Conservation (phyloP, 2,797 vertebrate species). For the Dipus sagitta region DNA sequence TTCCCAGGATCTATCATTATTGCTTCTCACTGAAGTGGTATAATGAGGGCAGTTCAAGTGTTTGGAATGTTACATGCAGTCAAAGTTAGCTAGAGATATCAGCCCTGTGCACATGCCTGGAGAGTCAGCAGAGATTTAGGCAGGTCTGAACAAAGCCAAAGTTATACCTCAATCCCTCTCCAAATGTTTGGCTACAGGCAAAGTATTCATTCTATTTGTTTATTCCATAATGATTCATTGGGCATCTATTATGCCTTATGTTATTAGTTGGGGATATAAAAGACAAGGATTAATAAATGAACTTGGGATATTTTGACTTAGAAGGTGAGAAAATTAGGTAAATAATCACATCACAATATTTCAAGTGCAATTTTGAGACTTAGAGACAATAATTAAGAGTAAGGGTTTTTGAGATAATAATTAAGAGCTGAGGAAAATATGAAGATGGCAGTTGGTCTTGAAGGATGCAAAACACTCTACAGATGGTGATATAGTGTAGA, state of each 20-base stretch:
- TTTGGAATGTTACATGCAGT: not conserved
- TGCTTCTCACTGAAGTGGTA: conserved; percentile 1
- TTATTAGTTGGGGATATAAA: not conserved
- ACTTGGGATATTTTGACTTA: not conserved
- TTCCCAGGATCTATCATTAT: too few species aligned
- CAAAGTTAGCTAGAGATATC: not conserved
- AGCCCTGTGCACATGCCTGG: not conserved
- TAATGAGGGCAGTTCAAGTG: not conserved
- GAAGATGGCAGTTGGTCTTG: not conserved
- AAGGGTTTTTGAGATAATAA: not conserved
- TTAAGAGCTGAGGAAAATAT: too few species aligned
- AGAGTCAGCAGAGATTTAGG: not conserved
- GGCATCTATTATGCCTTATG: not conserved
- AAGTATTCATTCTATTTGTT: not conserved
- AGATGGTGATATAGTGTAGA: not conserved
- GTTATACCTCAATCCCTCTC: not conserved
- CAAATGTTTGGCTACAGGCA: not conserved
- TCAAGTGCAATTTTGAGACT: not conserved
- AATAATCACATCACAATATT: not conserved
- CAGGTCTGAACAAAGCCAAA: not conserved
- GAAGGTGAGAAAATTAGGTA: conserved; percentile 40
- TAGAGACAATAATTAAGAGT: conserved; percentile 16
- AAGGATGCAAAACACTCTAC: not conserved
- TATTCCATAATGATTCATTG: not conserved
- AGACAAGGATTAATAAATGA: not conserved